phyloP scores from a whole-genome alignment of 2,888 invertebrate species.

The Alviniconcha strummeri region DNA sequence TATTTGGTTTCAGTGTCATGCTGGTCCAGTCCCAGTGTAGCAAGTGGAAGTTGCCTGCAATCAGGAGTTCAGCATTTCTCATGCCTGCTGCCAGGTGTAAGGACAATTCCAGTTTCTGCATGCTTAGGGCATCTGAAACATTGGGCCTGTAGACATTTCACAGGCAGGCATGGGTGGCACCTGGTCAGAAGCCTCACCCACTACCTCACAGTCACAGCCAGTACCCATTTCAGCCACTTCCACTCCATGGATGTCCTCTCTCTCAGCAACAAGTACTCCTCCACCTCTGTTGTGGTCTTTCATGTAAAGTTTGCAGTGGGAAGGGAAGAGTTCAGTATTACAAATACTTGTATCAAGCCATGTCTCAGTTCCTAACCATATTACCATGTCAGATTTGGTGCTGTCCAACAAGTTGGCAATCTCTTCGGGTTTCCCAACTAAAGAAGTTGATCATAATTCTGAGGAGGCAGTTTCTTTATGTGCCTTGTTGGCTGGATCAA shows the following conservation, averaged over 20 bases:
- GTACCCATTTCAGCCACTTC: background rate
- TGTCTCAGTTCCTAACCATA: background rate
- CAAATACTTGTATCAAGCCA: background rate
- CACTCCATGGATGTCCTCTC: background rate
- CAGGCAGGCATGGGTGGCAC: too few relatives aligned
- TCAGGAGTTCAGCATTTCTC: conserved; percentile 2
- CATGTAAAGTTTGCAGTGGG: background rate
- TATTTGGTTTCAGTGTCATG: background rate
- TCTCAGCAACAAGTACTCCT: background rate
- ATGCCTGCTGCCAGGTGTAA: background rate
- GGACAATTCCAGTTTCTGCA: background rate
- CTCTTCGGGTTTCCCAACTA: background rate
- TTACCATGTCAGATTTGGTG: conserved; percentile 3
- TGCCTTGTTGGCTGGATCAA: background rate
- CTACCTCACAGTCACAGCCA: background rate
- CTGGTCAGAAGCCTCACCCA: background rate
- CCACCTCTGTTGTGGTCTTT: background rate
- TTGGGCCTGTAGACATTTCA: background rate
- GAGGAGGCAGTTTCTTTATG: background rate
- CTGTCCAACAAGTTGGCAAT: background rate
- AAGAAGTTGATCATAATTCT: conserved; percentile 10
- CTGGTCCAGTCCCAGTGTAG: background rate
- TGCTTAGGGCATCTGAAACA: background rate
- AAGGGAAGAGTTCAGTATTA: background rate
- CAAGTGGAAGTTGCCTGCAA: conserved; percentile 4